phyloP scores from a whole-genome alignment of 2,113 vertebrate genomes.

The Triplophysa tibetana region DNA sequence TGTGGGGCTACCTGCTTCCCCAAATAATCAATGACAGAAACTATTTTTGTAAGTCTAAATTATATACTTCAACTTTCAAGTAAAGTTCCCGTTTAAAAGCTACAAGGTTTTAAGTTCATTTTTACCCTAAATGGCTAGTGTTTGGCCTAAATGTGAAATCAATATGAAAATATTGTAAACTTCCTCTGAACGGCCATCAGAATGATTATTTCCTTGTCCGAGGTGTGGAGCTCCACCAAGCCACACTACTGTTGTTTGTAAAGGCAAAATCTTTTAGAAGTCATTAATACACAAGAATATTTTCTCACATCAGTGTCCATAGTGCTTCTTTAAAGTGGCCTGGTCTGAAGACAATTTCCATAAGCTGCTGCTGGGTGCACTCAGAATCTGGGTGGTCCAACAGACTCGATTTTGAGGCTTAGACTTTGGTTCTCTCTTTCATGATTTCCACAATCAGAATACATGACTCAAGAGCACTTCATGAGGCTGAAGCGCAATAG shows the following conservation, averaged over 20 bases:
- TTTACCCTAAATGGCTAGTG: not conserved
- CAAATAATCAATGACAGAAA: not conserved
- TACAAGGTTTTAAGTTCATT: not conserved
- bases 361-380: not conserved
- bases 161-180: not conserved
- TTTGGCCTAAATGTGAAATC: not conserved
- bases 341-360: not conserved
- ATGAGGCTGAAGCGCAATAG: not conserved
- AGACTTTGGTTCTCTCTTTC: slow-evolving; percentile 2
- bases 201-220: not conserved
- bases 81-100: too few species aligned
- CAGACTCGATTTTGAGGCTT: slow-evolving; percentile 4
- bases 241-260: not conserved
- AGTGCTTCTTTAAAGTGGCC: not conserved
- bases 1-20: not conserved
- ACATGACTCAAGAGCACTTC: not conserved
- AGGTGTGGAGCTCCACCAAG: not conserved
- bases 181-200: not conserved
- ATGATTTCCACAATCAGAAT: not conserved
- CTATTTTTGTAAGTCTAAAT: not conserved
- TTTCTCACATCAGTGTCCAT: not conserved
- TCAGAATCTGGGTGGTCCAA: slow-evolving; percentile 11
- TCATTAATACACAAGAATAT: not conserved
- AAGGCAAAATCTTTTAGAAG: not conserved
- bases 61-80: not conserved